phyloP scores from a whole-genome alignment of 2,113 vertebrate genomes.

The Hemichromis elongatus region DNA sequence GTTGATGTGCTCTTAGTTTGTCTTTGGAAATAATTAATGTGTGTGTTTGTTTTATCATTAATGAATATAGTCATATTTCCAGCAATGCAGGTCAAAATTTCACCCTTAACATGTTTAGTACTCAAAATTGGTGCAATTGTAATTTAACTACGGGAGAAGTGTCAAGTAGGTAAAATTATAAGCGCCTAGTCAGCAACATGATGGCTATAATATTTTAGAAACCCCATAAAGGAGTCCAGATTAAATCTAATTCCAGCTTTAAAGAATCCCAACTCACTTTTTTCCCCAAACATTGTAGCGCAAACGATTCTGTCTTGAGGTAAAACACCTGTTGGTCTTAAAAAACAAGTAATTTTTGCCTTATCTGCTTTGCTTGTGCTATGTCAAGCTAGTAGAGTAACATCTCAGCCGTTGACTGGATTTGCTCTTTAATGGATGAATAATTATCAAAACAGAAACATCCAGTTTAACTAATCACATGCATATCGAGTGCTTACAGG shows the following conservation, averaged over 20 bases:
- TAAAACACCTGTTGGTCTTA: not conserved
- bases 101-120: not conserved
- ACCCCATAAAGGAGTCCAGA: not conserved
- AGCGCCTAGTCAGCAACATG: not conserved
- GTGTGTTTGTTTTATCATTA: not conserved
- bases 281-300: not conserved
- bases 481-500: too few species aligned
- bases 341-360: not conserved
- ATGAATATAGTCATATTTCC: not conserved
- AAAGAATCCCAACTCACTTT: not conserved
- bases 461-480: not conserved
- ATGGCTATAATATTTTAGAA: not conserved
- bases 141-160: not conserved
- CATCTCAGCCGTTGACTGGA: not conserved
- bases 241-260: not conserved
- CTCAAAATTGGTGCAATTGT: not conserved
- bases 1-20: not conserved
- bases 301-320: not conserved
- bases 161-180: not conserved
- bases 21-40: not conserved
- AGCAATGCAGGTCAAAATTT: not conserved
- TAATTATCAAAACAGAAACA: too few species aligned
- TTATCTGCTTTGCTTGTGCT: not conserved
- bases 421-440: not conserved
- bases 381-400: not conserved